Percentiles rank a stretch among this genome's conserved stretches.
These are phyloP conservation scores for Campoplex capitator DNA, from an alignment of 2,888 invertebrate genomes.

Conservation along the genomic window DNA sequence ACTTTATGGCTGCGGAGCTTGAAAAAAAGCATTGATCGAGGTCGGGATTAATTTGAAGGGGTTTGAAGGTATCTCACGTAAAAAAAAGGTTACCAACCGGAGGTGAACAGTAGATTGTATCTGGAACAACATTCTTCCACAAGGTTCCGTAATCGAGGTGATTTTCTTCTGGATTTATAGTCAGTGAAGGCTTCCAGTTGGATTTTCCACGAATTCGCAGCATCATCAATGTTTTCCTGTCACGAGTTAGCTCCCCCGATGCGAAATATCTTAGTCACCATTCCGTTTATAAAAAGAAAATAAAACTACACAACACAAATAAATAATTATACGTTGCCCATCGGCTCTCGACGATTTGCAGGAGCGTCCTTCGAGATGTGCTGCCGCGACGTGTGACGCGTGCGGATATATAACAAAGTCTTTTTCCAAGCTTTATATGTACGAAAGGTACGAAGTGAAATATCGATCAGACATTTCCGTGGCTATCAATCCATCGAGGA, in stretches of 20 bases:
- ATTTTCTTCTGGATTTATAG: conserved; percentile 21
- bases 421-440: conserved; percentile 18
- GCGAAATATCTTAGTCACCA: conserved; percentile 40
- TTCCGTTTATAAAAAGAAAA: background rate
- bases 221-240: conserved; percentile 22
- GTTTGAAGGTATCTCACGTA: background rate
- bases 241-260: conserved; percentile 6
- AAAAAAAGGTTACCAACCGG: background rate
- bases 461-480: conserved; percentile 64
- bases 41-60: background rate
- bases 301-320: background rate
- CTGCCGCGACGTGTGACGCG: conserved; percentile 26
- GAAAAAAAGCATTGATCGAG: background rate
- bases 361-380: conserved; percentile 16
- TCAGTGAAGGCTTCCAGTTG: background rate
- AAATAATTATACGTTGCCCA: conserved; percentile 21
- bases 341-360: conserved; percentile 27
- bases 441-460: conserved; percentile 48
- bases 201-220: conserved; percentile 22
- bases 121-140: conserved; percentile 22
- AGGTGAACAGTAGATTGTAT: background rate
- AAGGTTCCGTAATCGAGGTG: conserved; percentile 7
- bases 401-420: conserved; percentile 49
- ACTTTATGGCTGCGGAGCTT: background rate
- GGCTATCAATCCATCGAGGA: conserved; percentile 57